Evolutionary conservation across 1,140 invertebrate species (phyloP).

Genomic region (Musca domestica): DNA sequence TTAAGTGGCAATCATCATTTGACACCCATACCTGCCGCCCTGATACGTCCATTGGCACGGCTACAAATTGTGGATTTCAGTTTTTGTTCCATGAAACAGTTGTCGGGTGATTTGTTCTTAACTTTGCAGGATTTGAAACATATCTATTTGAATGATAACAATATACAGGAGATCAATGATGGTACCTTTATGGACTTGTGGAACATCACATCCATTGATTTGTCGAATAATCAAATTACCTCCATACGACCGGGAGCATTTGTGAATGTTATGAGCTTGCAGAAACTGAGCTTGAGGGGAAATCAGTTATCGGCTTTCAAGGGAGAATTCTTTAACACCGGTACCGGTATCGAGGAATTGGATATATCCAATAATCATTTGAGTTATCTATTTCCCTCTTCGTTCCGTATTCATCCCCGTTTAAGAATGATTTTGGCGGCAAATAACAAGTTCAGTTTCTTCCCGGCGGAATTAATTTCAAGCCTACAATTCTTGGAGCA

Average conservation of each 20-base stretch:
- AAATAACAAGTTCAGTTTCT: slow-evolving; percentile 76
- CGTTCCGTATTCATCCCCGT: slow-evolving; percentile 77
- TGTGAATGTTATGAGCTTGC: slow-evolving; percentile 68
- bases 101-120: slow-evolving; percentile 69
- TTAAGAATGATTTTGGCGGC: slow-evolving; percentile 67
- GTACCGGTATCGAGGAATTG: slow-evolving; percentile 68
- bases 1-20: slow-evolving; percentile 75
- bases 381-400: slow-evolving; percentile 75
- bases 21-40: slow-evolving; percentile 58
- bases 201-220: slow-evolving; percentile 69
- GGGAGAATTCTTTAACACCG: slow-evolving; percentile 74
- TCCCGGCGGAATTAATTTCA: slow-evolving; percentile 76
- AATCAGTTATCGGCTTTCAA: slow-evolving; percentile 75
- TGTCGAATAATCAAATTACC: slow-evolving; percentile 74
- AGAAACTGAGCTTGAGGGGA: slow-evolving; percentile 64
- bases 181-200: slow-evolving; percentile 69
- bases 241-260: slow-evolving; percentile 70
- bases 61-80: slow-evolving; percentile 72
- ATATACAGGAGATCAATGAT: slow-evolving; percentile 69
- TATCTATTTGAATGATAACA: slow-evolving; percentile 67
- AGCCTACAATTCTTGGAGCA: slow-evolving; percentile 70
- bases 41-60: slow-evolving; percentile 62
- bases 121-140: slow-evolving; percentile 65
- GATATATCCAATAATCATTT: slow-evolving; percentile 75
- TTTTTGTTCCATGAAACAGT: slow-evolving; percentile 66